Base-by-base conservation (phyloP, 2,797 vertebrate genomes). In the Taeniopygia guttata region DNA sequence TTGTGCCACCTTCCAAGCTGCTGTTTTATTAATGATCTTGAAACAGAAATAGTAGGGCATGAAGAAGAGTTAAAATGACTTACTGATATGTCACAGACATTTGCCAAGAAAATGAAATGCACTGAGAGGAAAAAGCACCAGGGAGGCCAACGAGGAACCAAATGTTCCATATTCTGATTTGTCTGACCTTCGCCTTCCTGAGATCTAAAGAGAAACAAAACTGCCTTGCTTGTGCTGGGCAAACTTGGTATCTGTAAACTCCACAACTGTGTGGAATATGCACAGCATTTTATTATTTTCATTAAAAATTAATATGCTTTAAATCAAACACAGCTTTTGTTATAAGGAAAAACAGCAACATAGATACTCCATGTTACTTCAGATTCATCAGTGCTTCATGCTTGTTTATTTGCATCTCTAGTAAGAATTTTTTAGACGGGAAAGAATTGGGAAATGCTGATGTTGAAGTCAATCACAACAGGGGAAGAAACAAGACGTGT, bases 1-100 rank as follows among this genome's bases (percentile, higher is more conserved):
- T 96, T 96, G 97, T 96, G 92, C 91, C 90, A 89, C 89, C 95
- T 97, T 97, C 96, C 94, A 94, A 95, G 92, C 95, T 98, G 94
- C 95, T 97, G 96, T 96, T 97, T 97, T 97, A 98, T 98, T 98
- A 97, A 98, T 97, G 97, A 97, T 97, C 92, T 97, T 94, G 91
- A 97, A 98, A 96, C 85, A 92, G 95, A 97, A 97, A 97, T 96
- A 96, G 89, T 96, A 95, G 95, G 95, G 95, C 95, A 96, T 92
- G 94, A 97, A 96, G 95, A 96, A 97, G 92, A 95, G 92, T 93
- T 97, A 96, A 97, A 97, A 97, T 95, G 97, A 94, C 97, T 97
- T 95, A 94, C 92, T 96, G 95, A 95, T 97, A 91, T 84, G 96
- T 97, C 96, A 95, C 95, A 96, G 95, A 84, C 90, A 94, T 97